phyloP scores from a whole-genome alignment of 2,797 vertebrate genomes.

The Vireo griseus region DNA sequence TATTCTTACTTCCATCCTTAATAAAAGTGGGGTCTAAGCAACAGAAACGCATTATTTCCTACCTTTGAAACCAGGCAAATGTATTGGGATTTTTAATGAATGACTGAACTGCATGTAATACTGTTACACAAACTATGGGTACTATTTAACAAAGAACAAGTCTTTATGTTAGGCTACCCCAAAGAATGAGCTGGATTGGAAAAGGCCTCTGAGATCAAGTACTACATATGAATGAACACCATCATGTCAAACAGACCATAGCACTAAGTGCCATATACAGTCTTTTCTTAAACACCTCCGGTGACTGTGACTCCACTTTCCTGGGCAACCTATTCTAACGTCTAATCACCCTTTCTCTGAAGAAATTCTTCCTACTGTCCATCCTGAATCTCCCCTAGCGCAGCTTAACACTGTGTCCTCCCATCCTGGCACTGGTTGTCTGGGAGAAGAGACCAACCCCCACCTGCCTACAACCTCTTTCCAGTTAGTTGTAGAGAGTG shows the following conservation, averaged over 20 bases:
- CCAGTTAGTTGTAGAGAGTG: background rate
- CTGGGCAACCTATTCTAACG: background rate
- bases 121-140: background rate
- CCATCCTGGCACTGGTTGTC: background rate
- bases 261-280: background rate
- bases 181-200: background rate
- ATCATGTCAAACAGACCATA: background rate
- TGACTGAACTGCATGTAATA: background rate
- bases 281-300: background rate
- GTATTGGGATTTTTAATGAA: background rate
- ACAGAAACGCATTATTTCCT: fast-evolving
- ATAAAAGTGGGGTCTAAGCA: background rate
- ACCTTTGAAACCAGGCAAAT: background rate
- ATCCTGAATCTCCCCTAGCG: background rate
- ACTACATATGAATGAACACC: background rate
- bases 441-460: background rate
- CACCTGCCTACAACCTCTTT: background rate
- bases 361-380: background rate
- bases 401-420: background rate
- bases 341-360: background rate
- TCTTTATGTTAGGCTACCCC: background rate
- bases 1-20: background rate
- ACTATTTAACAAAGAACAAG: background rate
- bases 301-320: background rate
- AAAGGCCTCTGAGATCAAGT: background rate